Base-by-base conservation (phyloP, 2,888 invertebrate species). In the Blera fallax region DNA sequence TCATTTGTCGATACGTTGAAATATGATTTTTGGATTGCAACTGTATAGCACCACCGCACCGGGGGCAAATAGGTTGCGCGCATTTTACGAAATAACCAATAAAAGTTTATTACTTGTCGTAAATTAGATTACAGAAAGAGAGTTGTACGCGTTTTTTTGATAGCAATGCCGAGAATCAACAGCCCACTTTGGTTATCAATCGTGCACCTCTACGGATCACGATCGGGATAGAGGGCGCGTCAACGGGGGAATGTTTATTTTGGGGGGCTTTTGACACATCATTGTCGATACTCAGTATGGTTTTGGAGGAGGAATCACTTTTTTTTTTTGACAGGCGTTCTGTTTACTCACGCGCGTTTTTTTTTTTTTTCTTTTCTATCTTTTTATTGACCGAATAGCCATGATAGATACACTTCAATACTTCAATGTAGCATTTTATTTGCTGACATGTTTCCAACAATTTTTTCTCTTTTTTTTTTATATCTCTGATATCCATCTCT, bases 41-140 rank as follows among this genome's bases (percentile, higher is more conserved):
- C 74, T 73, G 72, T 72, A 58, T 18, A 43, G 24, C 27, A 32
- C 8, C 24, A 16, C 14, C 40, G 40, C 56, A 32, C 40, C 69
- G 73, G 64, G 56, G 50, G 74, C 73, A 70, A 69, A 67, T 40
- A 70, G 74, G 83, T 67, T 83, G 58, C 79, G 37, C 16, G 62
- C 27, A 64, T 69, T 76, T 50, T 29, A 56, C 62, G 45, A 32
- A 84, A 58, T 52, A 60, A n/a, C 58, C 37, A 65, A 85, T 81
- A 81, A 85, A 85, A 76, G 52, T 85, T 85, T 81, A 85, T 76
- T 81, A 48, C 81, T 81, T 81, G 81, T 85, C 85, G 54, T 85
- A 85, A 85, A 85, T 85, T 81, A 85, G 85, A 85, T 85, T 77
- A 81, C 18, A 43, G 40, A 7, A 21, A 50, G 24, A 32, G 32